Conservation (phyloP, 1,140 invertebrate genomes). For the Tigriopus japonicus region DNA sequence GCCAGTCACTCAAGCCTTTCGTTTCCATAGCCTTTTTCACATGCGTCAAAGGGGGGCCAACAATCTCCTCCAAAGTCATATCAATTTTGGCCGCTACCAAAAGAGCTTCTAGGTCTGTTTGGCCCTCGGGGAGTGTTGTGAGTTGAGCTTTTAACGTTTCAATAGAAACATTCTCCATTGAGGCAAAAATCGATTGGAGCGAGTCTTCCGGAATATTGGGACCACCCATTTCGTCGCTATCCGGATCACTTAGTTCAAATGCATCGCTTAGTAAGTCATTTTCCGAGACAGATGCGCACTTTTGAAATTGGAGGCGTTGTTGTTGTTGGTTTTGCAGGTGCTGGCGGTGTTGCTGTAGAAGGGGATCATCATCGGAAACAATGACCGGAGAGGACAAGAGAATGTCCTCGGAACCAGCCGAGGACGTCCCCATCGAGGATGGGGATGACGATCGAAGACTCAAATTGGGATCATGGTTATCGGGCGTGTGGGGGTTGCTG, state of each 20-base stretch:
- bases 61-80: constrained; percentile 7
- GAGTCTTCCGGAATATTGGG: background rate
- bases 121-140: constrained; percentile 4
- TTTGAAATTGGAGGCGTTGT: background rate
- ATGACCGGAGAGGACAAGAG: too few species aligned
- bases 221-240: background rate
- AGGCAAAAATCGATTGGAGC: background rate
- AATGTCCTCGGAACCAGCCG: background rate
- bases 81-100: background rate
- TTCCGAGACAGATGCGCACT: background rate
- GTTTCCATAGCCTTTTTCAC: constrained; percentile 3
- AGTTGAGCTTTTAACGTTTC: background rate
- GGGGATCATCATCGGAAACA: background rate
- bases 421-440: background rate
- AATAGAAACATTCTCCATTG: background rate
- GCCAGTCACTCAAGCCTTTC: constrained; percentile 6
- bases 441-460: background rate
- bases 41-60: background rate
- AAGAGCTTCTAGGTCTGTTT: background rate
- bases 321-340: background rate
- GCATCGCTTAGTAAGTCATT: background rate
- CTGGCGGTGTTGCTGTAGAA: background rate
- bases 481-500: background rate
- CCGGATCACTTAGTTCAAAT: background rate
- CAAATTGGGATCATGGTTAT: background rate